phyloP scores from a whole-genome alignment of 2,797 vertebrate species.

The Pseudotriccus pelzelni region DNA sequence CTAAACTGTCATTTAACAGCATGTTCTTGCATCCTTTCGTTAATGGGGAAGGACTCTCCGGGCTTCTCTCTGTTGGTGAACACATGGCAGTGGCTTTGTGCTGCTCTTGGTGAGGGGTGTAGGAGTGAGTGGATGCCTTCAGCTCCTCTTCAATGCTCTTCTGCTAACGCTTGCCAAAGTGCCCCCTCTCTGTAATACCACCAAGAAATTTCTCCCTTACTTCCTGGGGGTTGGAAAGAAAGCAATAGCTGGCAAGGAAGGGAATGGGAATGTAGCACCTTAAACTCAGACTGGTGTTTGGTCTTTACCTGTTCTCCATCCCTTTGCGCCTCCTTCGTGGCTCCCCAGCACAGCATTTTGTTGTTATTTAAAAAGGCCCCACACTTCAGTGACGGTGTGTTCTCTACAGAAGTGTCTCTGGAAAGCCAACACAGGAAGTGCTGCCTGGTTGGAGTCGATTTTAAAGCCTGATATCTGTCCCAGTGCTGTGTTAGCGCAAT shows the following conservation, averaged over 20 bases:
- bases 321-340: neutral
- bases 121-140: neutral
- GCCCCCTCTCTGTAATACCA: neutral
- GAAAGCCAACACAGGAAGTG: fast-evolving
- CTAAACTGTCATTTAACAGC: neutral
- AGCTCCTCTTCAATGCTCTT: neutral
- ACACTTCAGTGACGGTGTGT: fast-evolving
- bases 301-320: neutral
- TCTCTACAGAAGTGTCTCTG: neutral
- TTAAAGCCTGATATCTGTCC: neutral
- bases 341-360: neutral
- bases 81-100: fast-evolving
- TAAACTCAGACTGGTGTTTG: neutral
- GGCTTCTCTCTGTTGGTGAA: fast-evolving
- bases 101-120: neutral
- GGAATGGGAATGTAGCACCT: neutral
- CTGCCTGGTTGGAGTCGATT: neutral
- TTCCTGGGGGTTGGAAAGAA: neutral
- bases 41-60: neutral
- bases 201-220: no score
- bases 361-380: neutral
- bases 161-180: fast-evolving
- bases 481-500: neutral
- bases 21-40: neutral
- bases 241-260: fast-evolving